Base-by-base conservation (phyloP, 1,140 invertebrate genomes). In the Solenopsis invicta region DNA sequence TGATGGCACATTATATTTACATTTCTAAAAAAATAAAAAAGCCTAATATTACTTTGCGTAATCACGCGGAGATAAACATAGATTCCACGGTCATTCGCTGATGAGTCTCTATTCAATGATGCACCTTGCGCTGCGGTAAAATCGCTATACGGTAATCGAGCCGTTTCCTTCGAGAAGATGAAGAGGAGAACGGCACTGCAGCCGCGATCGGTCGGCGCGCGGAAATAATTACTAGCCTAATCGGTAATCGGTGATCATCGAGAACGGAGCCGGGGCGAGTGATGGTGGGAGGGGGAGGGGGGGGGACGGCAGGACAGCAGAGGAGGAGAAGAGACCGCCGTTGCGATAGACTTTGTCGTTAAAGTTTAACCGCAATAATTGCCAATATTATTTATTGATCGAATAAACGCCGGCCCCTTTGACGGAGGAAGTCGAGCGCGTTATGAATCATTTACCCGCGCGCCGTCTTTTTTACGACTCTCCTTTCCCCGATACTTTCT, bases 341-440 rank as follows among this genome's bases (percentile, higher is more conserved):
- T 21, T 21, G 59, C 66, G 67, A 72, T 64, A 66, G 77, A 56
- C 59, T 74, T 74, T 76, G 71, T 85, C 80, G 86, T 87, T 87
- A 85, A 87, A 81, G 80, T 76, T 85, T 75, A 84, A 76, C 69
- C 69, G 62, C 50, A 64, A 76, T 76, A 67, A 84, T 87, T 75
- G 80, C 78, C 78, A 74, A 75, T 72, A 85, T 87, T 87, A 87
- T 87, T 87, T 85, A 85, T 87, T 62, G 86, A 87, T 87, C 71
- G 86, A 66, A 85, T 78, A 86, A 64, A 74, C 48, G 69, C 56
- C 66, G 85, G 54, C 37, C 48, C 56, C 85, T 80, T 78, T 86
- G 74, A 54, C 74, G 50, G 37, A 45, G 54, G 82, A 64, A 62
- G 66, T 84, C 69, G 66, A 74, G 66, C 80, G 80, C 80, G 66